phyloP scores from a whole-genome alignment of 2,113 vertebrate species.

The Labeo rohita region DNA sequence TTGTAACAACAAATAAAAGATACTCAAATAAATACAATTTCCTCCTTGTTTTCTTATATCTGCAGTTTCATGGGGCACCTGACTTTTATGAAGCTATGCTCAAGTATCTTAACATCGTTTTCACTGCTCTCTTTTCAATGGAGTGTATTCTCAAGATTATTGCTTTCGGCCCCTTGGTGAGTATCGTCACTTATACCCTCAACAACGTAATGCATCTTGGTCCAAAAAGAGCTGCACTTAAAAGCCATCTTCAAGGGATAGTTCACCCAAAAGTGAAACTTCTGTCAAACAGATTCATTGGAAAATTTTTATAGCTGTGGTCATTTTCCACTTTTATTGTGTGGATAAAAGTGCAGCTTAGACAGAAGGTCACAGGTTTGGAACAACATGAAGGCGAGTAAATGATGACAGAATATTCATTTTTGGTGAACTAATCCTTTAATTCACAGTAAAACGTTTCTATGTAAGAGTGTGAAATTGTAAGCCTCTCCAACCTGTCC shows the following conservation, averaged over 20 bases:
- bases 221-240: neutral
- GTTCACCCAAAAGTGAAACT: neutral
- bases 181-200: conserved; percentile 42
- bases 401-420: neutral
- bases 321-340: neutral
- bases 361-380: neutral
- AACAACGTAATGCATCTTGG: neutral
- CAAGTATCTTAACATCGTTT: conserved; percentile 94
- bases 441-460: neutral
- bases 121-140: conserved; percentile 94
- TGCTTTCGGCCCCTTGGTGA: conserved; percentile 91
- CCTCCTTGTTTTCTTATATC: conserved; percentile 6
- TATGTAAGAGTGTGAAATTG: neutral
- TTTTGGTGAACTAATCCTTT: conserved; percentile 6
- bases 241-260: neutral
- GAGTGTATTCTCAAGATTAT: conserved; percentile 96
- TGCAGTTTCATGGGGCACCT: conserved; percentile 91
- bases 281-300: neutral
- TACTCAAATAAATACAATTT: neutral
- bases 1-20: neutral
- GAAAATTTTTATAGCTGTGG: neutral
- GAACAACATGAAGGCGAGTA: neutral
- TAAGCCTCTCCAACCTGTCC: neutral
- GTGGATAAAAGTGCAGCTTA: neutral
- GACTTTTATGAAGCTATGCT: conserved; percentile 90